Conservation (phyloP, 2,888 invertebrate genomes). For the Leucophenga montana region DNA sequence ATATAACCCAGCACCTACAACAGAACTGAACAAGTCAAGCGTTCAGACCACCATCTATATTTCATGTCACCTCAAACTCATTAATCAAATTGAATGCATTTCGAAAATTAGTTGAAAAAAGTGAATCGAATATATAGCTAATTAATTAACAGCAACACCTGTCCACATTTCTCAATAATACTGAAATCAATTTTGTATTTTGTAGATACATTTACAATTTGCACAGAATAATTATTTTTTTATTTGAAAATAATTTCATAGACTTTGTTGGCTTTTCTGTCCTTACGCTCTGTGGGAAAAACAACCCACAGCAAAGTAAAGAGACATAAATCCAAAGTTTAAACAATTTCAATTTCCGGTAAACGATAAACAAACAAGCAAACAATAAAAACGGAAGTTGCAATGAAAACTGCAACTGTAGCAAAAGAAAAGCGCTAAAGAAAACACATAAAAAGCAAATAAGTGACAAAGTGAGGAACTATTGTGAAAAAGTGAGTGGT, state of each 20-base stretch:
- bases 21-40: too few species aligned
- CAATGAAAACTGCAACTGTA: constrained; percentile 2
- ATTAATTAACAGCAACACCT: constrained; percentile 54
- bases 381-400: constrained; percentile 44
- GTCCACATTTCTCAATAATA: background rate
- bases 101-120: constrained; percentile 55
- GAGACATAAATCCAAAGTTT: constrained; percentile 45
- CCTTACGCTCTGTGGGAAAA: too few species aligned
- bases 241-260: background rate
- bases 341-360: constrained; percentile 59
- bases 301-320: constrained; percentile 22
- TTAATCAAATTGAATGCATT: constrained; percentile 61
- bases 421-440: background rate
- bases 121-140: constrained; percentile 29
- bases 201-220: too few species aligned
- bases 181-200: background rate
- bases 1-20: too few species aligned
- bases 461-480: background rate
- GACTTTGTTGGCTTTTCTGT: constrained; percentile 16
- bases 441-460: background rate
- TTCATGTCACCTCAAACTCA: constrained; percentile 30
- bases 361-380: constrained; percentile 39
- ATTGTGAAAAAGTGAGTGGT: background rate
- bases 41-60: too few species aligned
- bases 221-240: too few species aligned